Percentiles rank a stretch among this genome's conserved stretches.
Evolutionary conservation across 2,797 vertebrate species (phyloP).

Genomic region (Astyanax mexicanus): DNA sequence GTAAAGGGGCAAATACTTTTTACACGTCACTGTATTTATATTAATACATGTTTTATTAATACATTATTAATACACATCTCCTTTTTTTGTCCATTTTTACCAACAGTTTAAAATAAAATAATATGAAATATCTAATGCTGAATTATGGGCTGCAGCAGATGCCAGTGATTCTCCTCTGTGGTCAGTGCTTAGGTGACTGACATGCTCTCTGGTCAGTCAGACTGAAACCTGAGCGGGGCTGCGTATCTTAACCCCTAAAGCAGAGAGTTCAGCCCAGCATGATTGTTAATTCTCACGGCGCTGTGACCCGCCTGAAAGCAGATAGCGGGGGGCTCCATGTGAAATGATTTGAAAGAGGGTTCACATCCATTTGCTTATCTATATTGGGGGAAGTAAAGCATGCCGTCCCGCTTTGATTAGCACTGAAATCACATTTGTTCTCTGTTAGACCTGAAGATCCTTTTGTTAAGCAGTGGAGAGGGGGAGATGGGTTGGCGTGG

Average conservation of each 20-base stretch:
- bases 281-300: constrained; percentile 75
- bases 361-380: constrained; percentile 54
- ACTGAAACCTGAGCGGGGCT: constrained; percentile 53
- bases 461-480: neutral
- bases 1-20: no score
- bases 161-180: neutral
- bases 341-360: constrained; percentile 58
- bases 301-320: constrained; percentile 82
- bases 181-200: constrained; percentile 50
- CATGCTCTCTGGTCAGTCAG: constrained; percentile 55
- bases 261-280: constrained; percentile 60
- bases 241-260: constrained; percentile 54
- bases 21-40: no score
- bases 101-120: no score
- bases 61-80: no score
- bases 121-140: neutral
- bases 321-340: constrained; percentile 63
- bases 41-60: no score
- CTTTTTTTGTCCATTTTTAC: no score
- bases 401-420: constrained; percentile 40
- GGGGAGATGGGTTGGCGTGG: neutral
- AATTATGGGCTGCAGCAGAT: neutral
- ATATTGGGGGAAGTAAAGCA: constrained; percentile 34
- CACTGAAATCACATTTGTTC: constrained; percentile 13
- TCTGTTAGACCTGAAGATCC: constrained; percentile 2